Base-by-base conservation (phyloP, 1,140 invertebrate genomes). In the Drosophila nikananu region DNA sequence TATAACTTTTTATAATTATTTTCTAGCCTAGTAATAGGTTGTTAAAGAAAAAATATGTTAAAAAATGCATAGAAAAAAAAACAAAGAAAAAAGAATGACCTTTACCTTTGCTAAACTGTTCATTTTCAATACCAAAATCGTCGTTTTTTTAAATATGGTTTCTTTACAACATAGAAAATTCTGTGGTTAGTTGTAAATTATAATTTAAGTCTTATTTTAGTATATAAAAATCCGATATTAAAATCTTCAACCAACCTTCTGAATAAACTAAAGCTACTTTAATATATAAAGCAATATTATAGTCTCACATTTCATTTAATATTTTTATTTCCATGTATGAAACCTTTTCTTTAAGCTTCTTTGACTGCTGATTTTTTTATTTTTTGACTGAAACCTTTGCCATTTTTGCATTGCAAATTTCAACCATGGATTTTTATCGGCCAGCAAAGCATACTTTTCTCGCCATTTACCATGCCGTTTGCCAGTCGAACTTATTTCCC, bases 371-470 rank as follows among this genome's bases (percentile, higher is more conserved):
- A n/a, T 39, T 23, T 54, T 54, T 23, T 23, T 17, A 6, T 39
- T 27, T 37, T 27, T n/a, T n/a, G 15, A 37, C 9, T 6, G 5
- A 12, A 32, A 37, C 17, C 17, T 15, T 39, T 64, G 10, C 35
- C 67, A 73, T 51, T 60, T 51, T 71, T 71, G 58, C 52, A 78
- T 58, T 17, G 37, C 64, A 78, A 62, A 46, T 39, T 59, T 19
- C 42, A 46, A 23, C 23, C 8, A 25, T 46, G 42, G 12, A 21
- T 41, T 42, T 77, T 78, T 59, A 54, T 67, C 44, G 55, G 23
- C 27, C 27, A 59, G 44, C 12, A 70, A 58, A 73, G 51, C 37
- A 72, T 37, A 59, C 35, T 59, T 72, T 44, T 60, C 67, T 13
- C 35, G 27, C 44, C n/a, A 30, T 60, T 30, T 25, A 66, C 66